Evolutionary conservation across 2,888 invertebrate genomes (phyloP).

Genomic region (Orgyia antiqua): DNA sequence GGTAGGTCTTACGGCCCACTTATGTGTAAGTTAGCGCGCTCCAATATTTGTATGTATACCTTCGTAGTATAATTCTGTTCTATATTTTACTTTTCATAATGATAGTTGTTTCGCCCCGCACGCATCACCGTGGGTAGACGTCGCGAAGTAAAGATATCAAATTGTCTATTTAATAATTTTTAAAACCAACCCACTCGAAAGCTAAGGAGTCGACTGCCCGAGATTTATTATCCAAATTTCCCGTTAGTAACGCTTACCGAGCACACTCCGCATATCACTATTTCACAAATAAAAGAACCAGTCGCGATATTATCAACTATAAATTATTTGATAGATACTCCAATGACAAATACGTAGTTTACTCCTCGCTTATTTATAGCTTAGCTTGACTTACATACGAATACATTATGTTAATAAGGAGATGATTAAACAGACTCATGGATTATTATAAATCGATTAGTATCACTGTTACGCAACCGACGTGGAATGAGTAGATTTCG

Average conservation of each 20-base stretch:
- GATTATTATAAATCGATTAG: conserved; percentile 38
- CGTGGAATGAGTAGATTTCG: conserved; percentile 15
- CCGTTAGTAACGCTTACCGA: conserved; percentile 77
- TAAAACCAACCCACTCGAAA: conserved; percentile 69
- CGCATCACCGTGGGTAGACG: conserved; percentile 43
- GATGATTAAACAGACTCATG: conserved; percentile 43
- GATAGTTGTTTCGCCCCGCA: conserved; percentile 29
- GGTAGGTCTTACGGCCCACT: conserved; percentile 52
- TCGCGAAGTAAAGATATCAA: conserved; percentile 71
- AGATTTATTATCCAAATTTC: conserved; percentile 77
- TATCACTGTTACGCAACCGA: conserved; percentile 29
- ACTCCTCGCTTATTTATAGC: conserved; percentile 70
- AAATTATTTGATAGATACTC: conserved; percentile 72
- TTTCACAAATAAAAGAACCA: conserved; percentile 77
- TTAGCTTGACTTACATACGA: conserved; percentile 59
- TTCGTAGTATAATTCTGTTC: conserved; percentile 14
- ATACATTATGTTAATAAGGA: conserved; percentile 56
- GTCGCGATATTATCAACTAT: conserved; percentile 75
- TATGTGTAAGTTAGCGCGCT: conserved; percentile 41
- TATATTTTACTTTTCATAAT: conserved; percentile 28
- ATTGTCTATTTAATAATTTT: conserved; percentile 67
- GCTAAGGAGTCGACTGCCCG: conserved; percentile 75
- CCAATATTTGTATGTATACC: conserved; percentile 16
- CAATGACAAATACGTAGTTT: conserved; percentile 74
- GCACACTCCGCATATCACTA: conserved; percentile 76